phyloP scores from a whole-genome alignment of 2,888 invertebrate species.

The Ophion ventricosus region DNA sequence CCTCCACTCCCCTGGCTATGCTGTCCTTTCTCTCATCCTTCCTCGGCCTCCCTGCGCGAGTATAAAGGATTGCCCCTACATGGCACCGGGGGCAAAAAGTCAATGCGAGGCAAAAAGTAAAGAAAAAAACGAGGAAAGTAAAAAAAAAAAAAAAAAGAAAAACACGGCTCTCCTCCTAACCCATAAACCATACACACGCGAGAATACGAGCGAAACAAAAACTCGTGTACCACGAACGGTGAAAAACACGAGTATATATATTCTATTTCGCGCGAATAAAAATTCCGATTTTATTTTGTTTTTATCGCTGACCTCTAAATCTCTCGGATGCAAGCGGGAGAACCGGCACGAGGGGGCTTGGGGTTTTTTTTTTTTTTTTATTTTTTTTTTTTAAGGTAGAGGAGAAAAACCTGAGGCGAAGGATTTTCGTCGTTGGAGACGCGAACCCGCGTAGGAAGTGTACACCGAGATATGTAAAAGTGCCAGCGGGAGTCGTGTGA shows the following conservation, averaged over 20 bases:
- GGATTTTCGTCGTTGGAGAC: conserved; percentile 63
- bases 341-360: neutral
- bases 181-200: conserved; percentile 76
- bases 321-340: conserved; percentile 47
- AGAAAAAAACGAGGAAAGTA: conserved; percentile 44
- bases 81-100: conserved; percentile 44
- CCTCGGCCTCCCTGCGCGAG: conserved; percentile 59
- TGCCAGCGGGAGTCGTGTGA: conserved; percentile 70
- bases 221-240: conserved; percentile 42
- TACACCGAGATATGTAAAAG: conserved; percentile 59
- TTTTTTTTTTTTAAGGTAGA: conserved; percentile 26
- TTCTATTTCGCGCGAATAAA: conserved; percentile 81
- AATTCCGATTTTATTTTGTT: conserved; percentile 76
- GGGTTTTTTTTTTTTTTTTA: no score
- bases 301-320: conserved; percentile 70
- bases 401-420: conserved; percentile 35
- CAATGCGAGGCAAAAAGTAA: conserved; percentile 42
- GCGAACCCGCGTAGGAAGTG: conserved; percentile 46
- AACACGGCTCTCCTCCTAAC: conserved; percentile 68
- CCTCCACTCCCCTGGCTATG: neutral
- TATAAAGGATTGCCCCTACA: conserved; percentile 72
- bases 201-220: conserved; percentile 55
- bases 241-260: conserved; percentile 64
- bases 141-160: conserved; percentile 41
- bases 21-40: neutral